Evolutionary conservation across 2,888 invertebrate species (phyloP).

Genomic region (Melanotus villosus): DNA sequence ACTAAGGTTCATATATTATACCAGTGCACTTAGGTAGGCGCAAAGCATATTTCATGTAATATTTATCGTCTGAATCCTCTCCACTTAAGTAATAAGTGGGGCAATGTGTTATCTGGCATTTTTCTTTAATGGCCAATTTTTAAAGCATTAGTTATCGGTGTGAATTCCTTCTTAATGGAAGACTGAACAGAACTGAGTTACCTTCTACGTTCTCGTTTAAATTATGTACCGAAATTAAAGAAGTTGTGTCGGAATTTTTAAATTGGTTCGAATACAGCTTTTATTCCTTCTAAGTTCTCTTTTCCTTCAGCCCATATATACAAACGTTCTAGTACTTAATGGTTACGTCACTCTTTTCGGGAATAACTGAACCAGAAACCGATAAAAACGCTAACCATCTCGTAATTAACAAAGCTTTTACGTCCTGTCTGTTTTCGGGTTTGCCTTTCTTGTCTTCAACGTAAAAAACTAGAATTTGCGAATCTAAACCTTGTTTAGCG

Average conservation of each 20-base stretch:
- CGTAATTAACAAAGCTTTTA: constrained; percentile 26
- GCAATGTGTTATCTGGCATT: constrained; percentile 50
- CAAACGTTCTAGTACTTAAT: constrained; percentile 6
- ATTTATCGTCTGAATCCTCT: constrained; percentile 41
- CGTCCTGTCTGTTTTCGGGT: constrained; percentile 6
- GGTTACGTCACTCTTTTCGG: constrained; percentile 5
- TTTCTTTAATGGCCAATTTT: constrained; percentile 51
- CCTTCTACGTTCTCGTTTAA: constrained; percentile 18
- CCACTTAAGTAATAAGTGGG: constrained; percentile 44
- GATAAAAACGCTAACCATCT: constrained; percentile 22
- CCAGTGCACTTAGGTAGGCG: constrained; percentile 35
- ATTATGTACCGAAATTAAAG: constrained; percentile 17
- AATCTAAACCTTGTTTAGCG: background rate
- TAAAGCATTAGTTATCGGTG: constrained; percentile 46
- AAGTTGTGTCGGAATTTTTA: constrained; percentile 20
- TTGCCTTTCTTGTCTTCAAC: constrained; percentile 5
- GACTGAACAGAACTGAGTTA: constrained; percentile 16
- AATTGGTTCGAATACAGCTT: constrained; percentile 21
- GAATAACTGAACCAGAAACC: constrained; percentile 17
- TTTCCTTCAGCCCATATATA: background rate
- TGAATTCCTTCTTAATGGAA: constrained; percentile 36
- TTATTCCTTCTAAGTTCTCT: constrained; percentile 6
- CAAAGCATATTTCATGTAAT: constrained; percentile 39
- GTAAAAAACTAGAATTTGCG: background rate
- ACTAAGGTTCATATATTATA: constrained; percentile 31